These are phyloP conservation scores for Falco concolor DNA, from an alignment of 2,797 vertebrate genomes.

Conservation along the genomic window DNA sequence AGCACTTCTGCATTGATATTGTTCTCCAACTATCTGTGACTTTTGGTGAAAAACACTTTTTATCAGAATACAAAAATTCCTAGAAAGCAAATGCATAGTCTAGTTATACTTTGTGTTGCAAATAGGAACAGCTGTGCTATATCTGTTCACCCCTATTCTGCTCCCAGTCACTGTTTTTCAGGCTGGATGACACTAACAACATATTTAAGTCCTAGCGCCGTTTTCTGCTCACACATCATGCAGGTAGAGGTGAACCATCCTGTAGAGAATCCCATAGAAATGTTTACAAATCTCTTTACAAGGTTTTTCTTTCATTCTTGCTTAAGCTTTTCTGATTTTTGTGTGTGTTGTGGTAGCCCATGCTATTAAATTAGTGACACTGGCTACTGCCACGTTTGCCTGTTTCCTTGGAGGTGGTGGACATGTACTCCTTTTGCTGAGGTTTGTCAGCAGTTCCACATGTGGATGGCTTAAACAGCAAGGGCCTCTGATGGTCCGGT, in stretches of 20 bases:
- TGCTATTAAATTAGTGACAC: fast-evolving
- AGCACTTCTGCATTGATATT: background rate
- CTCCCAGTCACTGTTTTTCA: background rate
- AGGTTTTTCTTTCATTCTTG: background rate
- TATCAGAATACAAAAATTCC: background rate
- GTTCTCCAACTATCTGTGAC: background rate
- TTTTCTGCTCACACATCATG: fast-evolving
- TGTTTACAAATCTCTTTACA: background rate
- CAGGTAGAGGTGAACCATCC: background rate
- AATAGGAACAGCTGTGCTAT: background rate
- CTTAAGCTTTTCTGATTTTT: background rate
- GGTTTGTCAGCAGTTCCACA: background rate
- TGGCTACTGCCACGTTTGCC: background rate
- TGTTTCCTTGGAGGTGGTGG: background rate
- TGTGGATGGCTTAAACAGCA: background rate
- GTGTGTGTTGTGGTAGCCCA: fast-evolving
- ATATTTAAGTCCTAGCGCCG: background rate
- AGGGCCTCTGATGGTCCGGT: no score
- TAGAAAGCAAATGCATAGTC: background rate
- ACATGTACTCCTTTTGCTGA: background rate
- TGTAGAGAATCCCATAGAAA: background rate
- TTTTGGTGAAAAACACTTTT: background rate
- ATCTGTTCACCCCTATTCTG: background rate
- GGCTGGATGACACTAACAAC: background rate
- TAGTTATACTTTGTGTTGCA: background rate